phyloP scores from a whole-genome alignment of 1,140 invertebrate genomes.

The Piezodorus guildinii region DNA sequence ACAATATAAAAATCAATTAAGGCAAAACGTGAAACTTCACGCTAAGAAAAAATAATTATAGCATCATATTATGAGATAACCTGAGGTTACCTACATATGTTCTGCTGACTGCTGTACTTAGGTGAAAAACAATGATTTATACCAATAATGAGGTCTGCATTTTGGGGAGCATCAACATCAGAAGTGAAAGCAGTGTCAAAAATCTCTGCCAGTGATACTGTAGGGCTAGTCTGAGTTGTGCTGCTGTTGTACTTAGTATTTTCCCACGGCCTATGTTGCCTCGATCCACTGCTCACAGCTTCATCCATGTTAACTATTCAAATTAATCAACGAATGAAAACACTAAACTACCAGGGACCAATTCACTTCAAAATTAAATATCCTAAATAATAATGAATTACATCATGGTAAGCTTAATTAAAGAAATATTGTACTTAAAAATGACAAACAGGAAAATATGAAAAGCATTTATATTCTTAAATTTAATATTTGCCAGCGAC shows the following conservation, averaged over 20 bases:
- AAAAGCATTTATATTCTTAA: too few relatives aligned
- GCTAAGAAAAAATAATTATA: too few relatives aligned
- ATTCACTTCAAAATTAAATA: too few relatives aligned
- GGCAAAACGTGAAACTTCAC: too few relatives aligned
- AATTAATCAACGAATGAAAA: too few relatives aligned
- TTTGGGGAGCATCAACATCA: conserved; percentile 38
- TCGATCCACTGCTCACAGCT: conserved; percentile 23
- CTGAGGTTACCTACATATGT: conserved; percentile 5
- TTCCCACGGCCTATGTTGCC: conserved; percentile 31
- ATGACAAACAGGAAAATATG: too few relatives aligned
- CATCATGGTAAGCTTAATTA: too few relatives aligned
- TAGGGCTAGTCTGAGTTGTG: conserved; percentile 35
- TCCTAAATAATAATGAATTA: too few relatives aligned
- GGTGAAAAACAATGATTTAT: conserved; percentile 18
- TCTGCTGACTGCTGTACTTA: conserved; percentile 5
- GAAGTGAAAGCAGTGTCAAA: conserved; percentile 43
- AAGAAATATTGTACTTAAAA: too few relatives aligned
- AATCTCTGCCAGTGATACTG: conserved; percentile 39
- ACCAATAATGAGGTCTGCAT: conserved; percentile 37
- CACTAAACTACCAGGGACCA: too few relatives aligned
- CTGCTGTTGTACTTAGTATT: conserved; percentile 25
- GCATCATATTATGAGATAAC: neutral
- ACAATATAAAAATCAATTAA: too few relatives aligned
- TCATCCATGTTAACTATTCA: conserved; percentile 24
- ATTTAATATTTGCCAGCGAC: too few relatives aligned